Evolutionary conservation across 2,888 invertebrate species (phyloP), one percentile per base, ranked within the genome.

Genomic region (Erpobdella octoculata): DNA sequence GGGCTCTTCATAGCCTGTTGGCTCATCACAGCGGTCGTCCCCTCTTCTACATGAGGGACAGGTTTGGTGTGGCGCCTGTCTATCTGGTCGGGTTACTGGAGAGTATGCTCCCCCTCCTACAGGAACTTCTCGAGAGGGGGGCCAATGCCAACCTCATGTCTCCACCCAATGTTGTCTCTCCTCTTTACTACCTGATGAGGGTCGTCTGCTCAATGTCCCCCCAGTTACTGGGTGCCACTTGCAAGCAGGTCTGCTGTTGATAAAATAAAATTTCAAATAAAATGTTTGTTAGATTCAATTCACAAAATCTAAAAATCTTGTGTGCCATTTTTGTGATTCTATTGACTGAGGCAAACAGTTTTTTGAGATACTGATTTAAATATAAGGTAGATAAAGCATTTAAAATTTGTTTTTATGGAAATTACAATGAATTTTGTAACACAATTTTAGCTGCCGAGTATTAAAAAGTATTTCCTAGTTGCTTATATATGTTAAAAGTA

Each of bases 1-100:
- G 89, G 80, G 88, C 90, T 64, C 82, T 90, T 70, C 89, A 89
- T 81, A 85, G 89, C 77, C 88, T 89, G 48, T 78, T 84, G 37
- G 74, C 76, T 25, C 76, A 76, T 41, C 76, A 76, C 67, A 72
- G 74, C n/a, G 72, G 74, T 3, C 48, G 76, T 9, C 76, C 76
- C 4, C 66, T 76, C 1, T 76, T 76, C 67, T 75, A 76, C 73
- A 76, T 75, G 71, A 72, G 76, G 9, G 76, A 76, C 65, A 61
- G 75, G 59, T 76, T 76, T 53, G 75, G 75, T 8, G 76, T 76
- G n/a, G 75, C 73, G 4, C 75, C 75, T 2, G 65, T 59, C 25
- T 76, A 76, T 53, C 73, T 76, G n/a, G 35, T 37, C 35, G 62
- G 58, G 12, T 71, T 76, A 12, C 80, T 79, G 65, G 69, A 65